Base-by-base conservation (phyloP, 2,797 vertebrate genomes). In the Cyprinella venusta region DNA sequence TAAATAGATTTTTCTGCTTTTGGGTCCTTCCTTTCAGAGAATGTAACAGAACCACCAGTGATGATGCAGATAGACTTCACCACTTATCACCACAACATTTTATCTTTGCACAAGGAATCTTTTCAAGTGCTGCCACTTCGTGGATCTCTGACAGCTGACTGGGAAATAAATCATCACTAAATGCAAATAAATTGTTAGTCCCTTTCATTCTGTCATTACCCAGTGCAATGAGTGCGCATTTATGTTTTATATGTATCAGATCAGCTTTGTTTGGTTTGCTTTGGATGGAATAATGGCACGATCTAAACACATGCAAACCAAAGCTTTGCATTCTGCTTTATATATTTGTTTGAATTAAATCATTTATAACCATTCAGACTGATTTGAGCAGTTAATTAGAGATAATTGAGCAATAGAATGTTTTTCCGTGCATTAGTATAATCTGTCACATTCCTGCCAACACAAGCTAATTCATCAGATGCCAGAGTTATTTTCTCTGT, bases 361-460 rank as follows among this genome's bases (percentile, higher is more conserved):
- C 19, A 83, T 83, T 78, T 83, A 61, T 71, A 70, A 69, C 54
- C 16, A 70, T 83, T 83, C 75, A 71, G 54, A 71, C 45, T 77
- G 65, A 70, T 83, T 71, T 83, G 54, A 70, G 75, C 64, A 83
- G 54, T 83, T 83, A 71, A 83, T 83, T 83, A 61, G 67, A 83
- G 65, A 71, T 71, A 83, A 83, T 83, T 83, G 82, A 83, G 82
- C 74, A 70, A 83, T 83, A 77, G 67, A 45, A 70, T 70, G 74
- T 61, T 65, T 82, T 83, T 69, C 81, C 21, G 65, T 77, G 75
- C 75, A 83, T 78, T 71, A 78, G 75, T 71, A 78, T 78, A 78
- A 83, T 83, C 81, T 83, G 74, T 83, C 65, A 45, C 52, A 71
- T 83, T 78, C 65, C 54, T 69, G 74, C 82, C 81, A 78, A 78